Percentiles rank a stretch among this genome's conserved stretches.
Conservation (phyloP, 2,113 vertebrate species). For the Cacatua alba region DNA sequence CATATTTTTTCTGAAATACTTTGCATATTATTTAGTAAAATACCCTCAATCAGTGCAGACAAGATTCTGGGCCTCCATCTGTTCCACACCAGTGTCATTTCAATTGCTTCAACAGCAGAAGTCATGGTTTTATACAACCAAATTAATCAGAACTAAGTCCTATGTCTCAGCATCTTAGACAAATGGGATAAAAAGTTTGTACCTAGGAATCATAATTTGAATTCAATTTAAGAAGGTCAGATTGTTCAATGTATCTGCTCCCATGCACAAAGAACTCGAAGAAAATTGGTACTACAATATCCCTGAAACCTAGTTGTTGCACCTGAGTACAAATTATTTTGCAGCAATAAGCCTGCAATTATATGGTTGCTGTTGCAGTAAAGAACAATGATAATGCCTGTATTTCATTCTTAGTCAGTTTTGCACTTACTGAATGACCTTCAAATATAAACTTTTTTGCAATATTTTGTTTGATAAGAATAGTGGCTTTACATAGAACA, state of each 20-base stretch:
- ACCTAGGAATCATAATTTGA: neutral
- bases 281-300: neutral
- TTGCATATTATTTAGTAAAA: neutral
- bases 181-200: neutral
- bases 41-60: neutral
- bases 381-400: neutral
- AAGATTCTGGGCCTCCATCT: neutral
- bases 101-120: neutral
- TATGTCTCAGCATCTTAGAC: neutral
- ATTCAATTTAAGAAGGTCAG: constrained; percentile 21
- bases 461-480: neutral
- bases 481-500: neutral
- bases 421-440: neutral
- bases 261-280: neutral
- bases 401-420: neutral
- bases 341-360: neutral
- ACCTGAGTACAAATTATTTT: constrained; percentile 14
- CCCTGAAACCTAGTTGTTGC: neutral
- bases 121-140: neutral
- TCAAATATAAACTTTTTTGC: neutral
- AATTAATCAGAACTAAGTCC: neutral
- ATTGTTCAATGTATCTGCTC: neutral
- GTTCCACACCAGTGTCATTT: neutral
- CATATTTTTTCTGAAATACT: neutral
- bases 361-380: neutral